A percentile compares a stretch with the other conserved stretches of the same genome.
Evolutionary conservation across 2,888 invertebrate species (phyloP).

Genomic region (Papilio elwesi): DNA sequence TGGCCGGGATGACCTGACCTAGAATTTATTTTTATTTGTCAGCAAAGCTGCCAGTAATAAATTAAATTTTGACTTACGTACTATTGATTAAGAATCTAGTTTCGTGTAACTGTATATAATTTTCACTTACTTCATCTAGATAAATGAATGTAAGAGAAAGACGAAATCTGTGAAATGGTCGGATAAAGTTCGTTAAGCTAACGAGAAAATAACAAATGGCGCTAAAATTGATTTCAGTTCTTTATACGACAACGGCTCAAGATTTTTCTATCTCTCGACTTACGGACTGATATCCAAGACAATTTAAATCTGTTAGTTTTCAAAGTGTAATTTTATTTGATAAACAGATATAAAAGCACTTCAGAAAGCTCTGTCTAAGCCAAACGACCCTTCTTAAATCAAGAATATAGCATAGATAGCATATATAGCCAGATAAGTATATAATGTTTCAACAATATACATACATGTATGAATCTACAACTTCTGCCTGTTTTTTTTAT

Average conservation of each 20-base stretch:
- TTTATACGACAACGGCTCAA: not conserved
- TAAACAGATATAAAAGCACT: no score
- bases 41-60: no score
- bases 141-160: slow-evolving; percentile 16
- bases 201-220: slow-evolving; percentile 20
- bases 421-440: no score
- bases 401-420: no score
- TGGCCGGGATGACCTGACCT: no score
- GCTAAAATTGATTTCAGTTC: slow-evolving; percentile 1
- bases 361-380: no score
- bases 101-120: slow-evolving; percentile 4
- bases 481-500: no score
- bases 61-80: not conserved
- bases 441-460: no score
- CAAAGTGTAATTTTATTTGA: no score
- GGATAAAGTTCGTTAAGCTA: slow-evolving; percentile 17
- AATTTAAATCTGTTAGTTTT: not conserved
- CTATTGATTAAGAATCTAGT: not conserved
- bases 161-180: slow-evolving; percentile 21
- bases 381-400: no score
- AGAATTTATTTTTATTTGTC: no score
- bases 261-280: not conserved
- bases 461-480: no score
- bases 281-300: not conserved
- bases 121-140: slow-evolving; percentile 30